Conservation (phyloP, 2,888 invertebrate species). For the Nymphalis polychloros region DNA sequence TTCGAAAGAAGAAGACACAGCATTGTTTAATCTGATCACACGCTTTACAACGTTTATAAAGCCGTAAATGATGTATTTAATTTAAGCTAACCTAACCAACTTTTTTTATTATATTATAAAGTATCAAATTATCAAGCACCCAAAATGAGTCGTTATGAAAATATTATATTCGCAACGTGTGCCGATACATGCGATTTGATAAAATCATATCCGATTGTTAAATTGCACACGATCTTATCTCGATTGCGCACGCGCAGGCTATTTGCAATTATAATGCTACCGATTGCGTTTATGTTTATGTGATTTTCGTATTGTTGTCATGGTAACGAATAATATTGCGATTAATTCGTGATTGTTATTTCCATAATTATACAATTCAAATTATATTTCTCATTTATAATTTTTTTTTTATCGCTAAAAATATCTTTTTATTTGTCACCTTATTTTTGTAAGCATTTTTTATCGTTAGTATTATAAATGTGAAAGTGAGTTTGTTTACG, state of each 20-base stretch:
- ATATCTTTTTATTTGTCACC: background rate
- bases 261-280: conserved; percentile 22
- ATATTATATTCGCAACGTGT: conserved; percentile 8
- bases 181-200: conserved; percentile 6
- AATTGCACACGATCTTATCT: conserved; percentile 13
- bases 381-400: background rate
- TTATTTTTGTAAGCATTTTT: background rate
- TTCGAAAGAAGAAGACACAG: too few species aligned
- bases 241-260: conserved; percentile 13
- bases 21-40: too few species aligned
- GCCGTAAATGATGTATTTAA: too few species aligned
- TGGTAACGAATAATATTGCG: conserved; percentile 14
- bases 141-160: background rate
- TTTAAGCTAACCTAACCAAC: too few species aligned
- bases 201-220: conserved; percentile 11
- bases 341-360: conserved; percentile 10
- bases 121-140: background rate
- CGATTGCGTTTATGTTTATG: conserved; percentile 30
- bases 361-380: background rate
- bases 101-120: background rate
- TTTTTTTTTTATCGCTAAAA: too few species aligned
- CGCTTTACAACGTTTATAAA: too few species aligned
- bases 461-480: too few species aligned
- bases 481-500: too few species aligned
- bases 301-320: conserved; percentile 23